phyloP scores from a whole-genome alignment of 2,113 vertebrate genomes.

The Rhabdornis inornatus region DNA sequence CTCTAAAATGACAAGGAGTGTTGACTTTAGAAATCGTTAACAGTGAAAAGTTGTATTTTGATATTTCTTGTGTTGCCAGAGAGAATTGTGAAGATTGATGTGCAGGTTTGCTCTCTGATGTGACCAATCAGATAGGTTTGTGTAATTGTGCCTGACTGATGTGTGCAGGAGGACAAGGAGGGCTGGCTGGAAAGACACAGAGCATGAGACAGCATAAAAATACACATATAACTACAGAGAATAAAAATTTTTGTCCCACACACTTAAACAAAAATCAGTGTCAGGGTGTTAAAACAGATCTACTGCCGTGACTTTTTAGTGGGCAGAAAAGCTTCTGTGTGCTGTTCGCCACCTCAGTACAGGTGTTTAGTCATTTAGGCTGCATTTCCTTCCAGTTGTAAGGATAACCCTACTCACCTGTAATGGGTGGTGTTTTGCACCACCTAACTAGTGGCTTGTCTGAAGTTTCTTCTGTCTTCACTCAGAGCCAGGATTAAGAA shows the following conservation, averaged over 20 bases:
- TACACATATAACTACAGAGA: not conserved
- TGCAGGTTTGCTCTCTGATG: not conserved
- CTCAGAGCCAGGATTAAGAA: too few species aligned
- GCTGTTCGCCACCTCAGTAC: not conserved
- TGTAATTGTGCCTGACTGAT: not conserved
- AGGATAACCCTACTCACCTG: not conserved
- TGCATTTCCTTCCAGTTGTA: not conserved
- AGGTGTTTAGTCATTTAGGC: not conserved
- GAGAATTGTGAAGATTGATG: not conserved
- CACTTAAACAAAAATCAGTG: not conserved
- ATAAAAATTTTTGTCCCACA: not conserved
- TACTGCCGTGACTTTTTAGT: not conserved
- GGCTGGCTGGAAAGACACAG: not conserved
- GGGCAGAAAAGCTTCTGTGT: not conserved
- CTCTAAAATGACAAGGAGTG: not conserved
- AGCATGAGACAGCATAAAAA: fast-evolving
- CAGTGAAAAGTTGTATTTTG: not conserved
- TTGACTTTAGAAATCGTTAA: not conserved
- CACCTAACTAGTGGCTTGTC: too few species aligned
- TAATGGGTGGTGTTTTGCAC: too few species aligned
- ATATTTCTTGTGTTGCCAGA: not conserved
- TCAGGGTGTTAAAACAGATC: not conserved
- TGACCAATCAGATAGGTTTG: not conserved
- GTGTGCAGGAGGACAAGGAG: not conserved
- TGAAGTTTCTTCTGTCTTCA: too few species aligned